A percentile compares a stretch with the other conserved stretches of the same genome.
Evolutionary conservation across 2,113 vertebrate genomes (phyloP).

Genomic region (Panurus biarmicus): DNA sequence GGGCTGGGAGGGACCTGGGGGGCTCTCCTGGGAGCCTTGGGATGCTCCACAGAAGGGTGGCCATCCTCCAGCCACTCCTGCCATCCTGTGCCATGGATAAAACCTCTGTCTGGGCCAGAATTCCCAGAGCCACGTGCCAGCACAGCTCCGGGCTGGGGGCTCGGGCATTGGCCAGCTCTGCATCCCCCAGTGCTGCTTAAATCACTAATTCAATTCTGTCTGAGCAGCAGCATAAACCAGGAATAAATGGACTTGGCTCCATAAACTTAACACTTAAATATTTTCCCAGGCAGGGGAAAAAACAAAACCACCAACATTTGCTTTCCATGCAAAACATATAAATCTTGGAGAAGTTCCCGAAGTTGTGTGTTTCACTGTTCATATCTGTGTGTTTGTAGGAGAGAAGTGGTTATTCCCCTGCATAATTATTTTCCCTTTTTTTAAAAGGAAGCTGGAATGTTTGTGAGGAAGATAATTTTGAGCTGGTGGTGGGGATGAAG

Average conservation of each 20-base stretch:
- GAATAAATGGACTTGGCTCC: conserved; percentile 34
- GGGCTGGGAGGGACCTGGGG: not conserved
- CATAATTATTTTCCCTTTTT: not conserved
- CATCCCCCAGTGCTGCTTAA: not conserved
- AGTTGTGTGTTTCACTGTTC: conserved; percentile 2
- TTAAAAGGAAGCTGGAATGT: not conserved
- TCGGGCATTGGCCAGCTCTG: rapidly evolving
- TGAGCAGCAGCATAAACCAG: not conserved
- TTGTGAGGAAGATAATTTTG: not conserved
- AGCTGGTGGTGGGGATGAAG: not conserved
- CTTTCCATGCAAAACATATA: conserved; percentile 54
- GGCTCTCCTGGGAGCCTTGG: not conserved
- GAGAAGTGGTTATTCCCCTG: not conserved
- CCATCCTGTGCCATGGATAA: rapidly evolving
- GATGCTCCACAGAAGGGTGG: not conserved
- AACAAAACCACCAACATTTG: not conserved
- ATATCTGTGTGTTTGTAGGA: not conserved
- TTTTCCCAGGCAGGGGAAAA: conserved; percentile 32
- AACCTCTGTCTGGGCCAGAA: not conserved
- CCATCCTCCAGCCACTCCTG: not conserved
- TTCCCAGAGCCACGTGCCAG: not conserved
- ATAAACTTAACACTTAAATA: conserved; percentile 12
- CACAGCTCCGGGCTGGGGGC: not conserved
- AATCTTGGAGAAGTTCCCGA: conserved; percentile 53
- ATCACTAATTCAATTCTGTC: not conserved